Percentiles rank a stretch among this genome's conserved stretches.
Conservation (phyloP, 2,113 vertebrate species). For the Dasyurus viverrinus region DNA sequence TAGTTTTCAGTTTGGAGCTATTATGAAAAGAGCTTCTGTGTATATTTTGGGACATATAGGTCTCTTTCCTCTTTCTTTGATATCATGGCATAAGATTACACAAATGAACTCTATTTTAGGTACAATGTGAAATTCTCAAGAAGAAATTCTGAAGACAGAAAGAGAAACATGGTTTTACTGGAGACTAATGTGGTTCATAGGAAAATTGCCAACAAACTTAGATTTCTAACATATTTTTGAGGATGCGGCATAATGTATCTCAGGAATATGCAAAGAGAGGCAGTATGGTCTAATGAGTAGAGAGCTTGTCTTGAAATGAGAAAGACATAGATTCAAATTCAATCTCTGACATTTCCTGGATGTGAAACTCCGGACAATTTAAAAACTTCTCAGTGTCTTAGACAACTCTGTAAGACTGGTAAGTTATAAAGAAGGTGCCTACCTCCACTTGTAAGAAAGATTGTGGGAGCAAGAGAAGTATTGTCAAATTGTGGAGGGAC, state of each 20-base stretch:
- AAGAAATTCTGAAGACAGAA: not conserved
- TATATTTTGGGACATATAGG: not conserved
- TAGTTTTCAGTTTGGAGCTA: not conserved
- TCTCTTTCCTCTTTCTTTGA: not conserved
- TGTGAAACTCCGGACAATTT: no score
- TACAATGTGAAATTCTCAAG: not conserved
- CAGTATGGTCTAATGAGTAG: not conserved
- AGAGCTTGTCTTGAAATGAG: not conserved
- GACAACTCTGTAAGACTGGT: not conserved
- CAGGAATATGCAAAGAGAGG: no score
- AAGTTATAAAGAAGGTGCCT: not conserved
- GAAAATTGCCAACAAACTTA: not conserved
- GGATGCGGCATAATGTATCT: not conserved
- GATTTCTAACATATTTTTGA: not conserved
- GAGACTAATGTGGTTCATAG: not conserved
- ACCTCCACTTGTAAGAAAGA: not conserved
- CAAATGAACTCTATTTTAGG: not conserved
- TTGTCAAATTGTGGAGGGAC: no score
- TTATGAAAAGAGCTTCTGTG: not conserved
- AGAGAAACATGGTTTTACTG: not conserved
- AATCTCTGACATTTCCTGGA: not conserved
- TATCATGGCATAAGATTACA: not conserved
- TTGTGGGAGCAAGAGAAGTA: no score
- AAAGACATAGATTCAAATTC: no score
- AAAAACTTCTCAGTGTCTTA: no score